phyloP scores from a whole-genome alignment of 2,888 invertebrate species.

The Leucophenga maculata region DNA sequence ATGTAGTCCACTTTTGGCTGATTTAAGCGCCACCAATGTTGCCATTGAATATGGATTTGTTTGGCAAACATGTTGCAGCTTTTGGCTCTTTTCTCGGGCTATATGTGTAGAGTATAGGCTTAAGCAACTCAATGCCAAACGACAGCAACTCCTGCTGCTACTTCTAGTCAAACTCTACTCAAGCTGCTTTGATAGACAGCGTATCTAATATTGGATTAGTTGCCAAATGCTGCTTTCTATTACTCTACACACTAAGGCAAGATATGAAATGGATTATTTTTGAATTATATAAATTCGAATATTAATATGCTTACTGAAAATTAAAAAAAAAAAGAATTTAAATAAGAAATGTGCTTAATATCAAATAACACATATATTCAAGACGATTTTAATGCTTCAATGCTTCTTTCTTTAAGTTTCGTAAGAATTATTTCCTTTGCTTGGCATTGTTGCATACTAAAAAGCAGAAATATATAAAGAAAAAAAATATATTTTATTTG shows the following conservation, averaged over 20 bases:
- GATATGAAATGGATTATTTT: background rate
- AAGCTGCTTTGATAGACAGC: background rate
- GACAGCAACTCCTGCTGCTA: background rate
- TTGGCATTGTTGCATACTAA: conserved; percentile 20
- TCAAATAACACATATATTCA: conserved; percentile 58
- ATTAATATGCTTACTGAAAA: background rate
- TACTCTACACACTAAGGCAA: background rate
- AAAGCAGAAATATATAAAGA: conserved; percentile 11
- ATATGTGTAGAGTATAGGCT: no score
- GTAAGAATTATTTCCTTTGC: background rate
- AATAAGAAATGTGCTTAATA: conserved; percentile 1
- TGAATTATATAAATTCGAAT: background rate
- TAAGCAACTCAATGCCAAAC: conserved; percentile 6
- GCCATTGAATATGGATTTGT: conserved; percentile 16
- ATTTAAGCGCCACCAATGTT: conserved; percentile 6
- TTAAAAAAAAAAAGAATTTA: background rate
- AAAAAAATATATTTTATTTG: conserved; percentile 53
- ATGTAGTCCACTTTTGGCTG: background rate
- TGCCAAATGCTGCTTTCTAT: background rate
- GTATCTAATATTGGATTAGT: conserved; percentile 10
- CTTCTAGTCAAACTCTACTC: background rate
- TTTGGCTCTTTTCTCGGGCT: no score
- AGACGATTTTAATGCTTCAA: conserved; percentile 61
- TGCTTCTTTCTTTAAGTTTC: conserved; percentile 38
- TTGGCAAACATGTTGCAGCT: conserved; percentile 1